phyloP scores from a whole-genome alignment of 2,888 invertebrate genomes.

The Drosophila melanosoma region DNA sequence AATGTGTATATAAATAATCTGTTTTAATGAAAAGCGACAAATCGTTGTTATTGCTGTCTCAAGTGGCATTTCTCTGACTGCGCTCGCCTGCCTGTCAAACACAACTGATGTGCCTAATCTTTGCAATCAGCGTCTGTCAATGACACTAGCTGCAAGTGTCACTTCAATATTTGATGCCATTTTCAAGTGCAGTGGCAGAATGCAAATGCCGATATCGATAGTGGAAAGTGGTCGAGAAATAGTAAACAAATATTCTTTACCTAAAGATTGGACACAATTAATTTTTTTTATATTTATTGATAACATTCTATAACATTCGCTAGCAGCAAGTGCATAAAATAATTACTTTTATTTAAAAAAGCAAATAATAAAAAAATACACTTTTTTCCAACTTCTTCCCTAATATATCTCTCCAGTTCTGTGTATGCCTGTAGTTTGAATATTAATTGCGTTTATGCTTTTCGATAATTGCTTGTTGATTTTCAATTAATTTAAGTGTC shows the following conservation, averaged over 20 bases:
- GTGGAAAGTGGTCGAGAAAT: not conserved
- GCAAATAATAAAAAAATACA: too few species aligned
- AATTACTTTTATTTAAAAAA: too few species aligned
- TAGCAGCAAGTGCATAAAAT: too few species aligned
- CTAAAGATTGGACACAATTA: not conserved
- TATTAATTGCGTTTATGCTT: not conserved
- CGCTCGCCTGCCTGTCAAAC: conserved; percentile 31
- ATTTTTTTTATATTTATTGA: not conserved
- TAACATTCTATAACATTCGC: too few species aligned
- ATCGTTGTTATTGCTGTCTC: conserved; percentile 66
- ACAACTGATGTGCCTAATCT: conserved; percentile 37
- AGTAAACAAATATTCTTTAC: not conserved
- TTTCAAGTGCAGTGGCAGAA: not conserved
- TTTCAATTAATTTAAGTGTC: not conserved
- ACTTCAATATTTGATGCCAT: not conserved
- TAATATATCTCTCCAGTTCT: too few species aligned
- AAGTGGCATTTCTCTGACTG: conserved; percentile 40
- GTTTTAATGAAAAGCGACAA: conserved; percentile 65
- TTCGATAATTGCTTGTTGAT: not conserved
- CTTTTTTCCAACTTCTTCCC: too few species aligned
- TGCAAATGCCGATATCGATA: not conserved
- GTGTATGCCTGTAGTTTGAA: too few species aligned
- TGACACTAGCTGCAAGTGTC: conserved; percentile 40
- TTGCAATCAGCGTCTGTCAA: conserved; percentile 31
- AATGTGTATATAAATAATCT: not conserved